Base-by-base conservation (phyloP, 2,113 vertebrate species). In the Rallus limicola region DNA sequence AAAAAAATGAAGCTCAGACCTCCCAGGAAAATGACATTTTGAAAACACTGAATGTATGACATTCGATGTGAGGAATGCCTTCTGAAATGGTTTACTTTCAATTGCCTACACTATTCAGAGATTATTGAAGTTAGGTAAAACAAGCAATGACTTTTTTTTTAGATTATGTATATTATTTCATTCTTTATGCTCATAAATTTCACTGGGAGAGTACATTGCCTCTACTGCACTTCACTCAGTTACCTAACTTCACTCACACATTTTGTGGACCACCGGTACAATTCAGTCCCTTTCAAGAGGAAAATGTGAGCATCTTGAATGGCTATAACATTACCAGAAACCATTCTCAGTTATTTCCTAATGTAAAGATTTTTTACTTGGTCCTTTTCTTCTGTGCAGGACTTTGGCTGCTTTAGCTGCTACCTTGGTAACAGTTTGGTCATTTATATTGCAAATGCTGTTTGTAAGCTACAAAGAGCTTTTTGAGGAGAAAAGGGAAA, bases 341-440 rank as follows among this genome's bases (percentile, higher is more conserved):
- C 6, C 33, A 40, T 18, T 96, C 17, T 86, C 62, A 50, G 48
- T 90, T 87, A 28, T 79, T 82, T 96, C 68, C 60, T 83, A 62
- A 83, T 93, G 77, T 93, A 92, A 93, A 72, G 31, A 76, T 44
- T 52, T 94, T 56, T 96, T 67, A 5, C 67, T 95, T n/a, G 33
- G 29, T 81, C 93, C 75, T 84, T 97, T 95, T 87, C 77, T 87
- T 86, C 90, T 94, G 74, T 90, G 56, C 59, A 67, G 16, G 52
- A 70, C 33, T 85, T 94, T 17, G 31, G 31, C 78, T 87, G 90
- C 91, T 97, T 72, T 44, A 68, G 78, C 63, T 53, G 96, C 98
- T 98, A 76, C 96, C 95, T 95, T 98, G 96, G 97, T 86, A 98
- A 98, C 97, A 72, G 62, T 94, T 95, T 88, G 85, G 94, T 95